These are phyloP conservation scores for Ochotona princeps DNA, from an alignment of 2,113 vertebrate genomes.

Conservation along the genomic window DNA sequence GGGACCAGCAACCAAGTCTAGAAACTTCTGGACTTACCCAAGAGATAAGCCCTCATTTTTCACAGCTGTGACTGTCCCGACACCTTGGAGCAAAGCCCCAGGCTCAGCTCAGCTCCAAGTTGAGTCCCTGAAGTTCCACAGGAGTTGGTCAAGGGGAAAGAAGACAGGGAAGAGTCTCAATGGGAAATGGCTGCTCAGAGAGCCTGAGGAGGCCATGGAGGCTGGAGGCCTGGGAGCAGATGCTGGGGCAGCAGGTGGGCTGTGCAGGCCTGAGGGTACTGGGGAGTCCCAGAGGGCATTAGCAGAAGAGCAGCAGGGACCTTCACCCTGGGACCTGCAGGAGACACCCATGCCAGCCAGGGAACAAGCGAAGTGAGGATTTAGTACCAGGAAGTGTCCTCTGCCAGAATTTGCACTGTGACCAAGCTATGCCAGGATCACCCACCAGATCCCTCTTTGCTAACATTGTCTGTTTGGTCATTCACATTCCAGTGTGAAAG, in stretches of 20 bases:
- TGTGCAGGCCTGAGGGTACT: not conserved
- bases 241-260: not conserved
- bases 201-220: not conserved
- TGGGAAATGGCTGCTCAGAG: not conserved
- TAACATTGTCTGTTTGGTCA: not conserved
- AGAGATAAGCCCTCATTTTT: not conserved
- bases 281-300: not conserved
- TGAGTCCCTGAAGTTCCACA: not conserved
- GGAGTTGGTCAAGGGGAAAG: not conserved
- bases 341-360: too few species aligned
- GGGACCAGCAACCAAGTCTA: not conserved
- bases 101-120: too few species aligned
- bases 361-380: too few species aligned
- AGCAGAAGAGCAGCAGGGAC: not conserved
- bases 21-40: not conserved
- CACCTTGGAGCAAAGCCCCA: not conserved
- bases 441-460: not conserved
- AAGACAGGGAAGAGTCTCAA: not conserved
- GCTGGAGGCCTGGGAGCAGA: not conserved
- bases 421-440: too few species aligned
- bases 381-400: too few species aligned
- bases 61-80: not conserved
- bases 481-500: not conserved
- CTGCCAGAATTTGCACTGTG: too few species aligned
- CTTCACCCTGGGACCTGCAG: too few species aligned